Conservation (phyloP, 2,797 vertebrate species). For the Ispidina picta region DNA sequence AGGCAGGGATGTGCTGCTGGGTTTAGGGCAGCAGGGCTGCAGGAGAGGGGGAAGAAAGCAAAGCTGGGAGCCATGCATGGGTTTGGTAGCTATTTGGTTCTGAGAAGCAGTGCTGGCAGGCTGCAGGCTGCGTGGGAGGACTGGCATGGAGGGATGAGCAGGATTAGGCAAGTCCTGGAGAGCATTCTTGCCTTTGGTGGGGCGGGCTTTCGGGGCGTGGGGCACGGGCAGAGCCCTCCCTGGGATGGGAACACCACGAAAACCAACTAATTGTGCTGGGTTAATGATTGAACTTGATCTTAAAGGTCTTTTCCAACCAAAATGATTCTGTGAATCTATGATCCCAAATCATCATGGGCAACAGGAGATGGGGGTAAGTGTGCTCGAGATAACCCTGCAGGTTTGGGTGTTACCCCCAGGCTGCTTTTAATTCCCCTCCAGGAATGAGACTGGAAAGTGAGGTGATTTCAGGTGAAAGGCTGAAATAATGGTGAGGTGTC, state of each 20-base stretch:
- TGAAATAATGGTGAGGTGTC: neutral
- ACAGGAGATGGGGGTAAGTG: rapidly evolving
- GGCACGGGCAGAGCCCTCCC: constrained; percentile 1
- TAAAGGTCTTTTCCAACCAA: neutral
- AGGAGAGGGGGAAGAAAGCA: neutral
- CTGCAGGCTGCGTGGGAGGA: constrained; percentile 46
- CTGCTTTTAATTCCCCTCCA: neutral
- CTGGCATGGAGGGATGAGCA: constrained; percentile 61
- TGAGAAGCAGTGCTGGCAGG: constrained; percentile 19
- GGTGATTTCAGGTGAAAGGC: neutral
- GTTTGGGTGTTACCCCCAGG: neutral
- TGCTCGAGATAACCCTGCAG: neutral
- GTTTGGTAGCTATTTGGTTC: neutral
- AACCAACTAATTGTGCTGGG: neutral
- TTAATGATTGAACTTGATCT: neutral
- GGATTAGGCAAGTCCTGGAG: constrained; percentile 58
- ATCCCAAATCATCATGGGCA: neutral
- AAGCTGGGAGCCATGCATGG: rapidly evolving
- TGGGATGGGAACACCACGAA: rapidly evolving
- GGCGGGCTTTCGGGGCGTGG: neutral
- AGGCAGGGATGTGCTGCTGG: neutral
- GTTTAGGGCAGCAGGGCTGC: neutral
- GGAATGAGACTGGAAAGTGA: neutral
- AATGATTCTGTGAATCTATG: neutral
- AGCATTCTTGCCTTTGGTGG: constrained; percentile 74